Conservation (phyloP, 2,113 vertebrate genomes). For the Pipra filicauda region DNA sequence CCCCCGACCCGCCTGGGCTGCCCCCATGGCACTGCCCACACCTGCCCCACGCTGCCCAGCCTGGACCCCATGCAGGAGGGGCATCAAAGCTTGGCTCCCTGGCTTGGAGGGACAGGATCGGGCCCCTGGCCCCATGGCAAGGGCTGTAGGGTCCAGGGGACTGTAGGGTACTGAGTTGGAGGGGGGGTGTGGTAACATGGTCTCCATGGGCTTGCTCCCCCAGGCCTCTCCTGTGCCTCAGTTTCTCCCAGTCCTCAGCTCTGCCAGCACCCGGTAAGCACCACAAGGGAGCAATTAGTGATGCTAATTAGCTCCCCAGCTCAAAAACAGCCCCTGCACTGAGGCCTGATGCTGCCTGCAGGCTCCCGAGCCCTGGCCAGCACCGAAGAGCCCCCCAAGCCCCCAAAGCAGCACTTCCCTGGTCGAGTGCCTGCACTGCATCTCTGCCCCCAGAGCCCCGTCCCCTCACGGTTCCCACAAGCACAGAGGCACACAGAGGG, state of each 20-base stretch:
- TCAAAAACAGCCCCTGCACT: background rate
- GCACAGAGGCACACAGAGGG: background rate
- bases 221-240: background rate
- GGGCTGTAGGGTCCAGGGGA: background rate
- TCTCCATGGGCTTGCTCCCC: background rate
- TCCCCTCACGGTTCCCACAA: background rate
- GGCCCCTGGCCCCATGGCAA: background rate
- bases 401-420: background rate
- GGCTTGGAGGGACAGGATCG: background rate
- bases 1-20: background rate
- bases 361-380: background rate
- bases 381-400: background rate
- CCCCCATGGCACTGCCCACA: background rate
- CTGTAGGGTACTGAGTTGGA: accelerated
- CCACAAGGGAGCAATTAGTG: slow-evolving; percentile 26
- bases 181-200: background rate
- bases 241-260: background rate
- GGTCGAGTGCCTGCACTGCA: background rate
- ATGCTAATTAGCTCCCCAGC: slow-evolving; percentile 40
- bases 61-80: background rate
- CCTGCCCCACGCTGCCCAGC: background rate
- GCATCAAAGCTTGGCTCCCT: background rate
- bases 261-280: background rate
- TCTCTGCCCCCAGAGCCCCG: background rate
- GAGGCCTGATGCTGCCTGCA: background rate